Conservation (phyloP, 2,113 vertebrate species). For the Misgurnus mizolepis region DNA sequence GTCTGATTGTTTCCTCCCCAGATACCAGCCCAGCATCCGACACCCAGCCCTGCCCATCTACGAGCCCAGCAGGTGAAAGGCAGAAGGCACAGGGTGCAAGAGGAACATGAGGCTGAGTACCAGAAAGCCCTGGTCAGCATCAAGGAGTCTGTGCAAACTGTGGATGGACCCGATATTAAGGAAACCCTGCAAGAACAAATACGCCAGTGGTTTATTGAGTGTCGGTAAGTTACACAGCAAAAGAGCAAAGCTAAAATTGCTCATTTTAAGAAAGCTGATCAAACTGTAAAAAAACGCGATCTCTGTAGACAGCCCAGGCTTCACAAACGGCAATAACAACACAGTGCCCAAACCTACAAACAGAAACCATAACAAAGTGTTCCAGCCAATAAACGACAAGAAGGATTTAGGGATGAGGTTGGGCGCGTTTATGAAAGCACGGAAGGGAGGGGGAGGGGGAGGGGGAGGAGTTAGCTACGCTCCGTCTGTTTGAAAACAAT, state of each 20-base stretch:
- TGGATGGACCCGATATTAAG: slow-evolving; percentile 72
- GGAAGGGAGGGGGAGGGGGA: too few relatives aligned
- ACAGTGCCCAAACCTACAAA: too few relatives aligned
- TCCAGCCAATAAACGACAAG: too few relatives aligned
- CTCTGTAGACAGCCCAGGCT: too few relatives aligned
- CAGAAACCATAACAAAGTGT: too few relatives aligned
- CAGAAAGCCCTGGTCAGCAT: slow-evolving; percentile 66
- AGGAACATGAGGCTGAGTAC: slow-evolving; percentile 66
- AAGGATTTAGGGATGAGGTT: too few relatives aligned
- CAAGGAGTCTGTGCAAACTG: slow-evolving; percentile 67
- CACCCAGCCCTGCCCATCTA: slow-evolving; percentile 38
- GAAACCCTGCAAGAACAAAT: slow-evolving; percentile 80
- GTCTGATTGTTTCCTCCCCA: slow-evolving; percentile 49
- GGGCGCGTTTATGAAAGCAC: too few relatives aligned
- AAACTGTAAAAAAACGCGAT: too few relatives aligned
- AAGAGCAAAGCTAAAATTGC: not conserved
- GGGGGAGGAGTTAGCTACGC: too few relatives aligned
- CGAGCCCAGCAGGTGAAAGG: slow-evolving; percentile 47
- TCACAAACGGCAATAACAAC: too few relatives aligned
- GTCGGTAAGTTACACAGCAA: slow-evolving; percentile 70
- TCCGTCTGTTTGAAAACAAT: too few relatives aligned
- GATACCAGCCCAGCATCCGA: slow-evolving; percentile 66
- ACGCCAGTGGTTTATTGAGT: slow-evolving; percentile 83
- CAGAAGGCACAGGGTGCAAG: slow-evolving; percentile 62
- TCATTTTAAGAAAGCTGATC: too few relatives aligned